phyloP scores from a whole-genome alignment of 1,140 invertebrate genomes.

The Choristoneura fumiferana region DNA sequence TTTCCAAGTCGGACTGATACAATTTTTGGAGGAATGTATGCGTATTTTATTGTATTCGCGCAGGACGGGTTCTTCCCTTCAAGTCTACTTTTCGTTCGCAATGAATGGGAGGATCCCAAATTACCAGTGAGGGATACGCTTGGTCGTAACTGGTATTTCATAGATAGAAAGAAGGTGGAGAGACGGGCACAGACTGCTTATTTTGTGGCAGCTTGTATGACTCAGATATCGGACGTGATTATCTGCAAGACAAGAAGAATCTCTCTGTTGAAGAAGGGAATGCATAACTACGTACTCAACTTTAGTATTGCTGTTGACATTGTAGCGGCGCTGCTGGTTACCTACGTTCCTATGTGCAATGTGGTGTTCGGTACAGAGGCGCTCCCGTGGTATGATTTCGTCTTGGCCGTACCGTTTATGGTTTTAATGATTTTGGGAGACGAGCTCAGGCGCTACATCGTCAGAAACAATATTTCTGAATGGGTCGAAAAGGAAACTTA shows the following conservation, averaged over 20 bases:
- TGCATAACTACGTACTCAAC: slow-evolving; percentile 87
- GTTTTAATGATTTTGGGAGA: slow-evolving; percentile 88
- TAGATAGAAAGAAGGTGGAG: slow-evolving; percentile 85
- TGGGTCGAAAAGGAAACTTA: slow-evolving; percentile 91
- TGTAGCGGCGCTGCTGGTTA: slow-evolving; percentile 81
- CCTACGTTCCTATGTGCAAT: slow-evolving; percentile 85
- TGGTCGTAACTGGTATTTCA: slow-evolving; percentile 86
- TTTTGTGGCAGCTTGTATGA: slow-evolving; percentile 88
- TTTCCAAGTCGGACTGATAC: slow-evolving; percentile 92
- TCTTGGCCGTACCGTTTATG: slow-evolving; percentile 86
- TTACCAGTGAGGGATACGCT: slow-evolving; percentile 88
- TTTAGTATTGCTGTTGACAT: slow-evolving; percentile 85
- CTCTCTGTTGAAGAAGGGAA: slow-evolving; percentile 88
- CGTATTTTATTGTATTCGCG: slow-evolving; percentile 92
- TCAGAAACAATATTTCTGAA: slow-evolving; percentile 85
- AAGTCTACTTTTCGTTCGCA: slow-evolving; percentile 81
- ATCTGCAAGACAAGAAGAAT: slow-evolving; percentile 90
- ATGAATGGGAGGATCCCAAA: slow-evolving; percentile 85
- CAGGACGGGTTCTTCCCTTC: slow-evolving; percentile 89
- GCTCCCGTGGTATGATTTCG: slow-evolving; percentile 83
- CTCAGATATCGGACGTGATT: slow-evolving; percentile 89
- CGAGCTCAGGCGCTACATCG: slow-evolving; percentile 84
- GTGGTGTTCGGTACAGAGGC: slow-evolving; percentile 79
- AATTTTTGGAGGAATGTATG: slow-evolving; percentile 92
- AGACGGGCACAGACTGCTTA: slow-evolving; percentile 89